Percentiles rank a stretch among this genome's conserved stretches.
Conservation (phyloP, 2,888 invertebrate genomes). For the Uropetala carovei region DNA sequence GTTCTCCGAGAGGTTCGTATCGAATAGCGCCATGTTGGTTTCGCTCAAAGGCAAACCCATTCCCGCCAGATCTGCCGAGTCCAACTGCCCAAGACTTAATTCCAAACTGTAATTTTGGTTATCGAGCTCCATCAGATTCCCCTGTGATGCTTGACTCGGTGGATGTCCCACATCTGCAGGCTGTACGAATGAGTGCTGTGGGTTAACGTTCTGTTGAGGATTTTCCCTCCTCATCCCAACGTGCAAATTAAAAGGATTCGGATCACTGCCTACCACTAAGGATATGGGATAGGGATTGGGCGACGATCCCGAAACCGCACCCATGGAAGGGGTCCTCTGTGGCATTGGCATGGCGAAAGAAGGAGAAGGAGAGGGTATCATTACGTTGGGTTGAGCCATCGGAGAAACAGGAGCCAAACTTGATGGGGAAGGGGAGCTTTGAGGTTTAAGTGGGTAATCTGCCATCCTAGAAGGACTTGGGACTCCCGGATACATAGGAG, state of each 20-base stretch:
- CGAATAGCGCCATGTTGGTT: constrained; percentile 66
- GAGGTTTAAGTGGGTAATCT: constrained; percentile 15
- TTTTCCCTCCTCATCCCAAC: neutral
- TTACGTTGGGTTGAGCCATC: constrained; percentile 47
- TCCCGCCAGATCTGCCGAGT: constrained; percentile 74
- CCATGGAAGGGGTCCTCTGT: constrained; percentile 67
- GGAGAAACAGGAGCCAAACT: constrained; percentile 26
- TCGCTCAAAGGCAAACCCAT: constrained; percentile 71
- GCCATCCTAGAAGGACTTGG: constrained; percentile 68
- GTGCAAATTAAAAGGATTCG: neutral
- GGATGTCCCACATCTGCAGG: neutral
- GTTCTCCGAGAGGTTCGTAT: constrained; percentile 75
- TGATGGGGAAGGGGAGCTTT: constrained; percentile 38
- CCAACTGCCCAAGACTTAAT: constrained; percentile 73
- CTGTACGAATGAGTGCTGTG: neutral
- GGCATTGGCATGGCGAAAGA: constrained; percentile 67
- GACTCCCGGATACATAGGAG: constrained; percentile 67
- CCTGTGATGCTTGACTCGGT: constrained; percentile 69
- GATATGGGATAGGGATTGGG: constrained; percentile 31
- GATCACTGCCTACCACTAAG: neutral
- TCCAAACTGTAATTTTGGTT: constrained; percentile 72
- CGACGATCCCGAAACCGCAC: constrained; percentile 55
- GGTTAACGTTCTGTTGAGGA: neutral
- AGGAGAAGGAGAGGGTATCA: constrained; percentile 66
- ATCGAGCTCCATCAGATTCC: constrained; percentile 72